Percentiles rank a stretch among this genome's conserved stretches.
phyloP scores from a whole-genome alignment of 1,140 invertebrate genomes.

The Brachionus manjavacas region DNA sequence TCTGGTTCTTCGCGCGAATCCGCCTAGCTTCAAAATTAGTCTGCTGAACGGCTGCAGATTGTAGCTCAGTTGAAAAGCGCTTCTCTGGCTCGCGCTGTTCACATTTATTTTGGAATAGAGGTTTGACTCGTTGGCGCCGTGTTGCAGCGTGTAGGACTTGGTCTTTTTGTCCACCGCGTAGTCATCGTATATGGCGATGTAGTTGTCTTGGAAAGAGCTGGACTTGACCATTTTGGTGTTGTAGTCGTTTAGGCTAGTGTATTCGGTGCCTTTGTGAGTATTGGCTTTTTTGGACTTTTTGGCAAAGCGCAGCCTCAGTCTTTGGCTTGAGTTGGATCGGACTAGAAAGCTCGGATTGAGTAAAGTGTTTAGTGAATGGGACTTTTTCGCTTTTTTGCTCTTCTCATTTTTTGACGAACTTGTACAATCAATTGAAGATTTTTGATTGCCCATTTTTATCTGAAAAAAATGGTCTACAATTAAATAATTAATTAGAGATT shows the following conservation, averaged over 20 bases:
- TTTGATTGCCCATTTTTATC: background rate
- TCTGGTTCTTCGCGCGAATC: background rate
- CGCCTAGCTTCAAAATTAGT: background rate
- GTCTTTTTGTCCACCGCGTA: background rate
- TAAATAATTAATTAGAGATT: background rate
- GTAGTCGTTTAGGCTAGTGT: constrained; percentile 2
- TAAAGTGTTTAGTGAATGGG: background rate
- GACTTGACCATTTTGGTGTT: background rate
- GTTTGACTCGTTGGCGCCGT: background rate
- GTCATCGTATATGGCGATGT: background rate
- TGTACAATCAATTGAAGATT: background rate
- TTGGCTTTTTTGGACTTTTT: background rate
- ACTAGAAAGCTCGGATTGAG: background rate
- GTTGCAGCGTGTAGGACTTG: background rate
- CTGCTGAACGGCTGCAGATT: background rate
- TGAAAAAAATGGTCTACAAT: background rate
- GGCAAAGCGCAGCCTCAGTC: background rate
- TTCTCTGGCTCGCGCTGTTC: background rate
- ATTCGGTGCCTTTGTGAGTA: background rate
- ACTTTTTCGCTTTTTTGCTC: background rate
- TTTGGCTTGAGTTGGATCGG: background rate
- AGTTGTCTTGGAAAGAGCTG: background rate
- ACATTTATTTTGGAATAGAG: background rate
- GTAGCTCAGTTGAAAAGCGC: background rate
- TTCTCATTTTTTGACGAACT: background rate